phyloP scores from a whole-genome alignment of 2,113 vertebrate species.

The Megalops atlanticus region DNA sequence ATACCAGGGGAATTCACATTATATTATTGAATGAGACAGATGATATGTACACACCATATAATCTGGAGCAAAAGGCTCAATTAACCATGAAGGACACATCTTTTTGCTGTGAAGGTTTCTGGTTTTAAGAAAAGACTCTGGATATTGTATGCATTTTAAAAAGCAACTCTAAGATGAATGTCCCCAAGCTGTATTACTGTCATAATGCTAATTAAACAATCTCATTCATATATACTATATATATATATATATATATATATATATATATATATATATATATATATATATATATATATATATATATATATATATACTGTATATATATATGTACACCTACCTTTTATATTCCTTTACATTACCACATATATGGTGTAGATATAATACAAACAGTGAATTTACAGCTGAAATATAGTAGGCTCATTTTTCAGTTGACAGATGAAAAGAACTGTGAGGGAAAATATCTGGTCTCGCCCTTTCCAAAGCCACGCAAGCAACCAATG shows the following conservation, averaged over 20 bases:
- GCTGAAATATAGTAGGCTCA: neutral
- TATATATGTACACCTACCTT: neutral
- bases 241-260: too few species aligned
- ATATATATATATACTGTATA: too few species aligned
- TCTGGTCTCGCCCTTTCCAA: neutral
- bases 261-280: too few species aligned
- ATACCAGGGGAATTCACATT: neutral
- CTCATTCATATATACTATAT: too few species aligned
- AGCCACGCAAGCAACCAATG: constrained; percentile 65
- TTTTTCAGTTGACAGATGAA: neutral
- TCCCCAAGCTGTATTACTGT: too few species aligned
- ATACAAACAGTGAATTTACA: neutral
- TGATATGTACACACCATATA: constrained; percentile 3
- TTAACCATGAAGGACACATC: constrained; percentile 14
- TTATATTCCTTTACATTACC: neutral
- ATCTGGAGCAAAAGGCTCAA: constrained; percentile 17
- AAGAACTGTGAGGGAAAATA: too few species aligned
- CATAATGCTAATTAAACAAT: too few species aligned
- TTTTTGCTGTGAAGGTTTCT: neutral
- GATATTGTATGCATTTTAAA: too few species aligned
- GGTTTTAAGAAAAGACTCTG: neutral
- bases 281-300: too few species aligned
- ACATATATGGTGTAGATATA: neutral
- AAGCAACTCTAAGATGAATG: too few species aligned
- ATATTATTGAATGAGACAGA: constrained; percentile 27